Conservation (phyloP, 2,888 invertebrate genomes). For the Eupeodes latifasciatus region DNA sequence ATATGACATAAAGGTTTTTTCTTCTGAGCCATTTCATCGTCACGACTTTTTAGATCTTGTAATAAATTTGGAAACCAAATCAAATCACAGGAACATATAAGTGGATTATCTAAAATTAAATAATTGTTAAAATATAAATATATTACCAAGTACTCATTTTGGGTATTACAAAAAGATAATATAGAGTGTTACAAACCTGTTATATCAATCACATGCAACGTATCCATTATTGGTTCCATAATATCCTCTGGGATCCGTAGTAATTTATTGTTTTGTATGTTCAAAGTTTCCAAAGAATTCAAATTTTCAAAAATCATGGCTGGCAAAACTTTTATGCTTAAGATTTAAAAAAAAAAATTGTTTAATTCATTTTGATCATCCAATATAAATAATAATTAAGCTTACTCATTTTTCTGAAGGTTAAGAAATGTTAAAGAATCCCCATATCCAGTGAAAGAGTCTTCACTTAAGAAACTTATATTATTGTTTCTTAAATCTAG, state of each 20-base stretch:
- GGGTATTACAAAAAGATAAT: no score
- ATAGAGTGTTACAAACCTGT: slow-evolving; percentile 88
- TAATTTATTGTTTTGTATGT: slow-evolving; percentile 94
- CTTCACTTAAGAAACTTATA: slow-evolving; percentile 92
- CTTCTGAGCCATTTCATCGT: slow-evolving; percentile 95
- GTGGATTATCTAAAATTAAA: slow-evolving; percentile 90
- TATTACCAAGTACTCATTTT: no score
- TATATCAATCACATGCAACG: slow-evolving; percentile 93
- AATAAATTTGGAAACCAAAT: slow-evolving; percentile 95
- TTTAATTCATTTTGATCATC: neutral
- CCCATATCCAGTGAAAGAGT: slow-evolving; percentile 94
- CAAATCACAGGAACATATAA: slow-evolving; percentile 94
- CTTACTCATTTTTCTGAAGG: slow-evolving; percentile 95
- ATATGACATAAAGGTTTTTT: slow-evolving; percentile 93
- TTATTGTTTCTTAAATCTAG: slow-evolving; percentile 95
- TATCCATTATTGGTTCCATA: slow-evolving; percentile 94
- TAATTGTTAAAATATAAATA: no score
- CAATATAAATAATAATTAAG: neutral
- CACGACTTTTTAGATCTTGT: slow-evolving; percentile 90
- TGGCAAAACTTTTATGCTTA: slow-evolving; percentile 92
- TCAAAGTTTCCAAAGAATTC: slow-evolving; percentile 94
- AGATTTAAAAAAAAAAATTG: slow-evolving; percentile 58
- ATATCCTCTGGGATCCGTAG: slow-evolving; percentile 93
- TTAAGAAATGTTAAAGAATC: slow-evolving; percentile 96
- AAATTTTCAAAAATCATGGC: slow-evolving; percentile 94